Evolutionary conservation across 2,888 invertebrate genomes (phyloP), one percentile per base, ranked within the genome.

Genomic region (Stenchaetothrips biformis): DNA sequence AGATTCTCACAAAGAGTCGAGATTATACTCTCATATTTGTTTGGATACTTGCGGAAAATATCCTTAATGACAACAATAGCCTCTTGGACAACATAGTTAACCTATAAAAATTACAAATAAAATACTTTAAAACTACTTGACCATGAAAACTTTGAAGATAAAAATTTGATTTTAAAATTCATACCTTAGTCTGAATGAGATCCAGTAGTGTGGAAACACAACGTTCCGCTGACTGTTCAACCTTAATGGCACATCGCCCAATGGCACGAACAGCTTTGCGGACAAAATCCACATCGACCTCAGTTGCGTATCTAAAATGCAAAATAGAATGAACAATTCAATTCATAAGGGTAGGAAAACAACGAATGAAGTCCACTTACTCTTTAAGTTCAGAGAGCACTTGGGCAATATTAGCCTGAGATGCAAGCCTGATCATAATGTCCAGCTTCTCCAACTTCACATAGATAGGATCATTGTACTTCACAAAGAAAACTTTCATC

Each of bases 381-480:
- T 99, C 99, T 88, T 99, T 99, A 77, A 99, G 89, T 87, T 99
- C 99, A 74, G 98, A 98, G 48, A 99, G 89, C 80, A 98, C 98
- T 87, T 99, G 99, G 1, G 98, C 96, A 84, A 99, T 99, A 87
- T 99, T 99, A 21, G 95, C 94, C 87, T 99, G 98, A 78, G 97
- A 97, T 21, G 99, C 99, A 83, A 99, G 89, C 21, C 99, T 92
- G 85, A 99, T 99, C 99, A 99, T 99, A 81, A 99, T 99, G 87
- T 99, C 99, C 84, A 99, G 86, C 86, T 99, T 99, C 87, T 99
- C 99, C 82, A 99, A 90, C 87, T 99, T 99, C 77, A 99, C 99
- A 87, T 99, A 99, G 86, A 99, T 99, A 0, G 99, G 99, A 88
- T 99, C 99, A 87, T 99, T 99, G 89, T 99, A 99, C 86, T 99